A percentile compares a stretch with the other conserved stretches of the same genome.
Conservation (phyloP, 2,113 vertebrate genomes). For the Triplophysa rosa region DNA sequence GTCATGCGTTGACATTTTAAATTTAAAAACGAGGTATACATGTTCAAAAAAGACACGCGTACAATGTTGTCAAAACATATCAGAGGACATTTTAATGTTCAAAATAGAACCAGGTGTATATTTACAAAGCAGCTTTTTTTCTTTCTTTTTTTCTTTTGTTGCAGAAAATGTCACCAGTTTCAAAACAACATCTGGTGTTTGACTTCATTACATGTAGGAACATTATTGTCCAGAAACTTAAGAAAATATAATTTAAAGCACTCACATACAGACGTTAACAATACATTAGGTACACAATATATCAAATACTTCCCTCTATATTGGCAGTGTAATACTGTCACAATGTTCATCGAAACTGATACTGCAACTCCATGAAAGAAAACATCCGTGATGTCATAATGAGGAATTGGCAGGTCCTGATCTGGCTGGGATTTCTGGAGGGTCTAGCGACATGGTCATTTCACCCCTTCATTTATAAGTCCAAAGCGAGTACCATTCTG, state of each 20-base stretch:
- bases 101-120: slow-evolving; percentile 89
- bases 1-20: slow-evolving; percentile 13
- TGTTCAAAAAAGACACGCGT: slow-evolving; percentile 12
- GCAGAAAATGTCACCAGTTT: slow-evolving; percentile 82
- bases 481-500: neutral
- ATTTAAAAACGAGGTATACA: neutral
- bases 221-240: slow-evolving; percentile 87
- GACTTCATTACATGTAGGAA: slow-evolving; percentile 81
- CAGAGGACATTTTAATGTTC: slow-evolving; percentile 85
- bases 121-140: slow-evolving; percentile 90
- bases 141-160: slow-evolving; percentile 47
- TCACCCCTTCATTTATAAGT: neutral
- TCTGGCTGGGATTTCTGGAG: slow-evolving; percentile 15
- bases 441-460: neutral
- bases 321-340: slow-evolving; percentile 92
- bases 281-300: slow-evolving; percentile 97
- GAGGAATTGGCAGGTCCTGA: slow-evolving; percentile 74
- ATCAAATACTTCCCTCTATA: slow-evolving; percentile 90
- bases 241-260: slow-evolving; percentile 99
- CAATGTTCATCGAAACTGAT: slow-evolving; percentile 81
- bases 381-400: slow-evolving; percentile 77
- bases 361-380: slow-evolving; percentile 74
- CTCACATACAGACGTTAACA: slow-evolving; percentile 85
- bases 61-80: slow-evolving; percentile 53
- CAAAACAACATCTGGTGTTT: slow-evolving; percentile 80